Conservation (phyloP, 2,113 vertebrate species). For the Colistium nudipinnis region DNA sequence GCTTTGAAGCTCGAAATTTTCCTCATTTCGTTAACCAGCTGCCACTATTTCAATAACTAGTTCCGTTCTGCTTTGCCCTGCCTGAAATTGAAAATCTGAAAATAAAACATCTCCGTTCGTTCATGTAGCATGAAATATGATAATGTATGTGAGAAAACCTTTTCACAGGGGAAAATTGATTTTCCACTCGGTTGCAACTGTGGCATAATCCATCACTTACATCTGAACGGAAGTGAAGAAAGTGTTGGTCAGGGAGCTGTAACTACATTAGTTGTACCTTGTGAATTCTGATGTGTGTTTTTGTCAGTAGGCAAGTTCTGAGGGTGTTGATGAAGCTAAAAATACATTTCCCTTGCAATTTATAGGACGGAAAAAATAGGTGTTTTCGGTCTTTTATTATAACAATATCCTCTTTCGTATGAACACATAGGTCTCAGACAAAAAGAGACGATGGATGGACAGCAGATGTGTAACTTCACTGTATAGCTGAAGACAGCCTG, state of each 20-base stretch:
- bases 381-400: slow-evolving; percentile 1
- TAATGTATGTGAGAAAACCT: slow-evolving; percentile 48
- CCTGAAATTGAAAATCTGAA: slow-evolving; percentile 51
- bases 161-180: slow-evolving; percentile 50
- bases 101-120: slow-evolving; percentile 50
- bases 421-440: not conserved
- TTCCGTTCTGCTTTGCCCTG: slow-evolving; percentile 36
- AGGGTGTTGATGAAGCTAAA: not conserved
- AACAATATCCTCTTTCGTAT: not conserved
- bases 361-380: not conserved
- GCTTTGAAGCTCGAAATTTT: slow-evolving; percentile 43
- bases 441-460: slow-evolving; percentile 27
- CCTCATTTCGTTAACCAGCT: slow-evolving; percentile 55
- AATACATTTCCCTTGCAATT: not conserved
- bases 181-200: slow-evolving; percentile 40
- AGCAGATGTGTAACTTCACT: slow-evolving; percentile 23
- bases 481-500: slow-evolving; percentile 15
- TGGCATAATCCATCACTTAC: slow-evolving; percentile 51
- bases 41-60: slow-evolving; percentile 45
- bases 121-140: slow-evolving; percentile 65
- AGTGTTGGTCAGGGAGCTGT: slow-evolving; percentile 14
- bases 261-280: slow-evolving; percentile 1
- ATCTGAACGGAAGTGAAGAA: slow-evolving; percentile 28
- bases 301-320: slow-evolving; percentile 7
- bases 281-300: not conserved